Percentiles rank a stretch among this genome's conserved stretches.
phyloP scores from a whole-genome alignment of 2,888 invertebrate genomes.

The Drosophila quinaria region DNA sequence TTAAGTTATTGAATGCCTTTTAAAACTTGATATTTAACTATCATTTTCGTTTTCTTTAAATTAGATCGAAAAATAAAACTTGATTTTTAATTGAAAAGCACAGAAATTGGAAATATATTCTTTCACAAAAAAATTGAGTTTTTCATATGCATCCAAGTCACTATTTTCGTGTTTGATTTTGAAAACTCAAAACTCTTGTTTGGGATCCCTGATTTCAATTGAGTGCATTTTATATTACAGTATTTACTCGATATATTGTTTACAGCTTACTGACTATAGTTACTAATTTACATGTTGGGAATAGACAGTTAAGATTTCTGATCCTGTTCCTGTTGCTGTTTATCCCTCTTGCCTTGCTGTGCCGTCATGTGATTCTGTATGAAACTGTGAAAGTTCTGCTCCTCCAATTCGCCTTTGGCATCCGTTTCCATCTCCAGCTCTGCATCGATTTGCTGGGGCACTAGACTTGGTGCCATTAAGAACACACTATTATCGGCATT shows the following conservation, averaged over 20 bases:
- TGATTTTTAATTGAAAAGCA: neutral
- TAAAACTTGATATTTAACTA: neutral
- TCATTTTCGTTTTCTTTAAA: neutral
- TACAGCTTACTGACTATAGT: conserved; percentile 13
- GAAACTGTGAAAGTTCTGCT: conserved; percentile 84
- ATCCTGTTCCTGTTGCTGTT: conserved; percentile 41
- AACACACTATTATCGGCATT: conserved; percentile 35
- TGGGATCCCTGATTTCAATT: neutral
- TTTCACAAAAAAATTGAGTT: too few species aligned
- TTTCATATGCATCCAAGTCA: too few species aligned
- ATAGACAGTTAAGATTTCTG: conserved; percentile 21
- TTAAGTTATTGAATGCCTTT: too few species aligned
- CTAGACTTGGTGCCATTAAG: conserved; percentile 50
- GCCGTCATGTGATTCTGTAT: conserved; percentile 73
- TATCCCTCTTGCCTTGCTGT: conserved; percentile 70
- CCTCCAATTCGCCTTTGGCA: conserved; percentile 79
- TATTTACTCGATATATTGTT: conserved; percentile 11
- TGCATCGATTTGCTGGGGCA: conserved; percentile 88
- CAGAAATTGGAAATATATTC: too few species aligned
- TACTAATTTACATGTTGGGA: neutral
- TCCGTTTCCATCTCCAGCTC: conserved; percentile 86
- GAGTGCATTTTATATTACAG: conserved; percentile 1
- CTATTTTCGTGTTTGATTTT: too few species aligned
- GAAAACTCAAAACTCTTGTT: neutral
- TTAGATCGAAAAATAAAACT: neutral